Base-by-base conservation (phyloP, 2,113 vertebrate genomes). In the Osmerus mordax region DNA sequence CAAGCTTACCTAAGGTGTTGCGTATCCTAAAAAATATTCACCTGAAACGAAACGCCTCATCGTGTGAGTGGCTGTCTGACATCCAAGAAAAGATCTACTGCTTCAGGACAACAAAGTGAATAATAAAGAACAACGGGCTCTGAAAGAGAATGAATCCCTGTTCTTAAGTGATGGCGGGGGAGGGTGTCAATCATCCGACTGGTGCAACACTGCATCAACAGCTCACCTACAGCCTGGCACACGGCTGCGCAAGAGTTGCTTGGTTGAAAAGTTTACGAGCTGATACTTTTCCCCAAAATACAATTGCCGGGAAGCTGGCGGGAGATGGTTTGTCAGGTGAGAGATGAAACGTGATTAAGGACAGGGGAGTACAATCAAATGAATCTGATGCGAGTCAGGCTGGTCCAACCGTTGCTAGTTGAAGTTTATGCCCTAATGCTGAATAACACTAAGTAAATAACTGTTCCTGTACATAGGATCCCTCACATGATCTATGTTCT, bases 191-290 rank as follows among this genome's bases (percentile, higher is more conserved):
- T 80, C 25, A 28, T 28, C 25, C 2, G 77, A 58, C 73, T 78
- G 78, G 78, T 75, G 76, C 80, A 86, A 87, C 72, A 77, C 72
- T 14, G 67, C 54, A 78, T 82, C 81, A 83, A 79, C 72, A 71
- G 74, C 75, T 32, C 64, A 77, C 66, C 60, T 75, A 28, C 2
- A 28, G 25, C 25, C 25, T 28, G 25, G 25, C 25, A 28, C 3
- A 28, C 3, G 25, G 3, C 25, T 28, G 3, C 3, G 58, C 9
- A 11, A 21, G 7, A 59, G 58, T 21, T 13, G 19, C 58, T 11
- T 11, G 58, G 58, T 7, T 59, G n/a, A 59, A 23, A 59, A 59
- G 19, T 59, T 19, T 59, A 21, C n/a, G 9, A 23, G 23, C 58
- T 5, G 16, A 28, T 28, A 28, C 3, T 28, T 28, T 28, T 28